phyloP scores from a whole-genome alignment of 2,888 invertebrate species.

The Lobophora halterata region DNA sequence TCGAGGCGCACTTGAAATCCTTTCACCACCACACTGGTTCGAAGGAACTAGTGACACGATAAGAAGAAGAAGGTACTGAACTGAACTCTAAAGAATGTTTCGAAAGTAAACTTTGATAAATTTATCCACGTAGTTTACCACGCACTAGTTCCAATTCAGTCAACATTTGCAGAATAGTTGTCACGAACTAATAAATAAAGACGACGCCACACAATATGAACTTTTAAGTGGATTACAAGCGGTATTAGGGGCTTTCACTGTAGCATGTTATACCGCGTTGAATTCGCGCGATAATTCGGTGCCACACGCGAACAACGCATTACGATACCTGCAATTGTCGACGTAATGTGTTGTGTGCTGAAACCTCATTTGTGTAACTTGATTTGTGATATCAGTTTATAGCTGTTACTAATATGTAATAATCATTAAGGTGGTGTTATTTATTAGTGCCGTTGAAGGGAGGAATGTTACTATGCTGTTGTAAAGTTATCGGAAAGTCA shows the following conservation, averaged over 20 bases:
- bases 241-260: conserved; percentile 60
- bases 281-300: conserved; percentile 55
- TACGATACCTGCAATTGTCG: conserved; percentile 44
- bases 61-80: too few relatives aligned
- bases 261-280: conserved; percentile 49
- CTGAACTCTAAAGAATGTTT: too few relatives aligned
- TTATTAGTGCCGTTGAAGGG: too few relatives aligned
- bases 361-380: conserved; percentile 31
- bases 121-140: conserved; percentile 10
- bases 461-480: too few relatives aligned
- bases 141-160: conserved; percentile 1
- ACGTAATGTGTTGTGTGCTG: conserved; percentile 37
- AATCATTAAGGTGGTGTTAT: conserved; percentile 18
- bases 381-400: conserved; percentile 30
- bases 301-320: conserved; percentile 60
- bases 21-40: too few relatives aligned
- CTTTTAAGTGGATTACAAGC: conserved; percentile 67
- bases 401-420: conserved; percentile 27
- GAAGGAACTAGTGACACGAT: too few relatives aligned
- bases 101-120: conserved; percentile 7
- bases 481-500: not conserved
- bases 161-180: conserved; percentile 12
- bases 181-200: conserved; percentile 16
- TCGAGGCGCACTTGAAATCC: too few relatives aligned
- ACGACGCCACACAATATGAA: conserved; percentile 36